Percentiles rank a stretch among this genome's conserved stretches.
These are phyloP conservation scores for Papilio gigon DNA, from an alignment of 2,888 invertebrate species.

Conservation along the genomic window DNA sequence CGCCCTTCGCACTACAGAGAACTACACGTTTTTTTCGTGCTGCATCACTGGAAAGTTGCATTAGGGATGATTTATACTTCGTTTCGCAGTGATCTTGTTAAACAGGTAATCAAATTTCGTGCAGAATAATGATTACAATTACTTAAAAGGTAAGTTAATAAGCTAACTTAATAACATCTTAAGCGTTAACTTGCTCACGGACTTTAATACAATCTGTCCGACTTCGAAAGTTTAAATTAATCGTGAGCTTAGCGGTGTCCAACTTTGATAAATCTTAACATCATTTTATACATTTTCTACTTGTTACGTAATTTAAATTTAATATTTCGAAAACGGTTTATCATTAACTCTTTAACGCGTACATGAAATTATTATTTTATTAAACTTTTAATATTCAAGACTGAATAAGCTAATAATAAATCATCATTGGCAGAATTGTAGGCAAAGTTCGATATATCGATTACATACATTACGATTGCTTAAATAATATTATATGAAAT, in stretches of 20 bases:
- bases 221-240: constrained; percentile 36
- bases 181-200: constrained; percentile 21
- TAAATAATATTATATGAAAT: no score
- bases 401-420: not conserved
- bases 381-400: not conserved
- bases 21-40: no score
- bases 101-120: no score
- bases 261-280: constrained; percentile 35
- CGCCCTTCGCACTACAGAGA: no score
- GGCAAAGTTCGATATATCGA: not conserved
- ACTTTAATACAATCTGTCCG: constrained; percentile 36
- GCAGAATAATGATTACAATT: not conserved
- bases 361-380: not conserved
- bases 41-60: no score
- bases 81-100: no score
- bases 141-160: constrained; percentile 1
- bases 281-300: constrained; percentile 21
- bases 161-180: constrained; percentile 16
- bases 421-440: not conserved
- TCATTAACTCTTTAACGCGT: not conserved
- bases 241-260: constrained; percentile 23
- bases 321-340: not conserved
- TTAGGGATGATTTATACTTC: no score
- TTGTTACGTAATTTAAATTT: constrained; percentile 11
- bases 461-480: not conserved